Conservation (phyloP, 1,140 invertebrate genomes). For the Gerris buenoi region DNA sequence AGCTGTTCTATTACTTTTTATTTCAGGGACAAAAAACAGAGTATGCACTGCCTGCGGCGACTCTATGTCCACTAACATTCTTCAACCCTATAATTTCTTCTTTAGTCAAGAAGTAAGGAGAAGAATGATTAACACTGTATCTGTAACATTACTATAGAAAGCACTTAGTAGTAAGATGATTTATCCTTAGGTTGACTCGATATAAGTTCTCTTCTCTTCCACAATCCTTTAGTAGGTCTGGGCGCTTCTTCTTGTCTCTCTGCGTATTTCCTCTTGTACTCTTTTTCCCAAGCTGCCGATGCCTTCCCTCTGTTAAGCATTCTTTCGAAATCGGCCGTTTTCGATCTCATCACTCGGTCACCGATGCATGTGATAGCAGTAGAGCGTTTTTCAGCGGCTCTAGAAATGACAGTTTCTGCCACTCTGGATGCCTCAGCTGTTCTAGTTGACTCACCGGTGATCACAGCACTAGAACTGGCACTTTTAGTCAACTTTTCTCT, state of each 20-base stretch:
- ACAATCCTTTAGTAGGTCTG: constrained; percentile 31
- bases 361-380: constrained; percentile 48
- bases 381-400: no score
- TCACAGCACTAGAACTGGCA: constrained; percentile 15
- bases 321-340: constrained; percentile 49
- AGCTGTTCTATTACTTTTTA: no score
- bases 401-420: constrained; percentile 8
- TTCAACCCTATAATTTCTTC: no score
- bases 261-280: constrained; percentile 42
- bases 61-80: no score
- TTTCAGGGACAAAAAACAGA: no score
- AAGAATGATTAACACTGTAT: no score
- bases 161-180: no score
- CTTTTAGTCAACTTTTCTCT: constrained; percentile 17
- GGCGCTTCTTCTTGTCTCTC: constrained; percentile 30
- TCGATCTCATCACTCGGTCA: constrained; percentile 45
- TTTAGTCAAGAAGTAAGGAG: no score
- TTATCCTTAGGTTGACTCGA: constrained; percentile 46
- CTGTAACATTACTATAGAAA: no score
- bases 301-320: constrained; percentile 30
- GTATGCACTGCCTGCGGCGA: no score
- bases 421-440: constrained; percentile 4
- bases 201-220: constrained; percentile 65
- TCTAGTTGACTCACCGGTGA: not conserved
- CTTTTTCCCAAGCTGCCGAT: constrained; percentile 38